Evolutionary conservation across 2,797 vertebrate genomes (phyloP), one percentile per base, ranked within the genome.

Genomic region (Coregonus sp.): DNA sequence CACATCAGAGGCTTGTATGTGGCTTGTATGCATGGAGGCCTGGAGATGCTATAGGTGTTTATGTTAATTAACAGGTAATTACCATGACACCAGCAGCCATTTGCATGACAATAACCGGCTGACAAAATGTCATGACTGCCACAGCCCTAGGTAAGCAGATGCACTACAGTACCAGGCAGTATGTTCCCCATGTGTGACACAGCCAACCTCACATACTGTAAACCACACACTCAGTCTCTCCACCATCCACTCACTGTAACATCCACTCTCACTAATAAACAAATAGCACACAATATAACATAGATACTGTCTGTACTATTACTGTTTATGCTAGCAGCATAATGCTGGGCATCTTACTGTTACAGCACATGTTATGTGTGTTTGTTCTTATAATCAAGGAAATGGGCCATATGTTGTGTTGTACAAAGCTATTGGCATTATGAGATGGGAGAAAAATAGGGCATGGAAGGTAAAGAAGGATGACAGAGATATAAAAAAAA

Each of bases 271-370:
- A 59, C 56, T 16, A 15, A 82, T 79, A 69, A 66, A 77, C 18
- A 51, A 51, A 50, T 78, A 51, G 33, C 65, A 78, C 76, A 29
- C 16, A 4, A 70, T 37, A 33, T 66, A 4, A 31, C 25, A n/a
- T 11, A 61, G 72, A 7, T 54, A 40, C 9, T 3, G 59, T n/a
- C 59, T 20, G 20, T 47, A 25, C 59, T 61, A 25, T 54, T 31
- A 70, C 2, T 66, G 68, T 40, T 52, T 52, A 77, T 5, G 54
- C 69, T 69, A 29, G 47, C 31, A 50, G 69, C 83, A 78, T 84
- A 85, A 88, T 91, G 84, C 87, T 79, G 74, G 78, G 66, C 63
- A 47, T 61, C 75, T 82, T 70, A 81, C 80, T 80, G 78, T 80
- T 81, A 80, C 72, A 56, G 74, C 84, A 84, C 84, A 78, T 82